Evolutionary conservation across 2,797 vertebrate species (phyloP), one percentile per base, ranked within the genome.

Genomic region (Chiloscyllium punctatum): DNA sequence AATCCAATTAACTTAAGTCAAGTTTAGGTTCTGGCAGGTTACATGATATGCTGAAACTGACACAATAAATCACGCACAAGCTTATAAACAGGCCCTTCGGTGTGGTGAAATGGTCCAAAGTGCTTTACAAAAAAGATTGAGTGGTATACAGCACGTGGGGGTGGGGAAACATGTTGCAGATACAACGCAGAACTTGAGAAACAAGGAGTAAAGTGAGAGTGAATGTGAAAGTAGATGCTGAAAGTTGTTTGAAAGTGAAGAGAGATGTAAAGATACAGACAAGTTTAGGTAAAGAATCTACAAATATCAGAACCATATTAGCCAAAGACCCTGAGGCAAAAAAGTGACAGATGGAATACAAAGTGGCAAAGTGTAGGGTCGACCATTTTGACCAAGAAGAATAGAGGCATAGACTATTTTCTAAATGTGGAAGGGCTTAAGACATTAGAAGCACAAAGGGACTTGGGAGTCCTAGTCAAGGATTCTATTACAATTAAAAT

Each of bases 1-100:
- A 69, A 69, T 92, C 90, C 23, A 92, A 92, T 92, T 92, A 68
- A 92, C 68, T 92, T 68, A 69, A 69, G 66, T 92, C 90, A 92
- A 37, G n/a, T 18, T 21, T 37, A 92, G n/a, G 18, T 68, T 91
- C 37, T 92, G 37, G 69, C 42, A 92, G 66, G n/a, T 68, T 66
- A 91, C 16, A n/a, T 25, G n/a, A 21, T 69, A 66, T 23, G 37
- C 33, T 68, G 62, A 23, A 25, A 42, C n/a, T 69, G n/a, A 66
- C 21, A 4, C n/a, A 4, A 15, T 92, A 69, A 69, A 68, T 69
- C 90, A 27, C 90, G 42, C n/a, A 11, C 2, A 68, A 42, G 21
- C 37, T 42, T n/a, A 92, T 37, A 92, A 37, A 69, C 15, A n/a
- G 13, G 18, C 21, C n/a, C 62, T 68, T 92, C 62, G 68, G 23